A percentile compares a stretch with the other conserved stretches of the same genome.
phyloP scores from a whole-genome alignment of 2,797 vertebrate species.

The Argyrosomus regius region DNA sequence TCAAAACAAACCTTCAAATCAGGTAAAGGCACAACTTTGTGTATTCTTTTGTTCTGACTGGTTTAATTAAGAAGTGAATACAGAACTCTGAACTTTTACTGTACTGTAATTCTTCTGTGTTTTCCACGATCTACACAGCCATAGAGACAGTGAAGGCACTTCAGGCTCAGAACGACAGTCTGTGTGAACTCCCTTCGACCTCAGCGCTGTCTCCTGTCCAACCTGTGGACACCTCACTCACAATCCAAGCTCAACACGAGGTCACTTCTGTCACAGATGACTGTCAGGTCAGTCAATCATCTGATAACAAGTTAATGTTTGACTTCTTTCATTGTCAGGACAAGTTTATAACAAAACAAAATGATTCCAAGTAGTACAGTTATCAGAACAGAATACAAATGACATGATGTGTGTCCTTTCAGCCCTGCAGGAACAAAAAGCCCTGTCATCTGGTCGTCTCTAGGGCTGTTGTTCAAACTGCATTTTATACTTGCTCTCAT shows the following conservation, averaged over 20 bases:
- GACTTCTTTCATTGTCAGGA: too few species aligned
- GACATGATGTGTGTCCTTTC: too few species aligned
- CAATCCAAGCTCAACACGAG: background rate
- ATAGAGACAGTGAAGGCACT: constrained; percentile 7
- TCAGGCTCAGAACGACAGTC: background rate
- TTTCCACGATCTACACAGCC: constrained; percentile 31
- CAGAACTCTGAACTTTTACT: background rate
- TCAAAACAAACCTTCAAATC: constrained; percentile 34
- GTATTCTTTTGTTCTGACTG: too few species aligned
- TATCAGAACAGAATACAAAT: too few species aligned
- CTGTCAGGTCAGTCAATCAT: too few species aligned
- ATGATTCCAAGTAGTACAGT: too few species aligned
- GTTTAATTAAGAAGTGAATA: background rate
- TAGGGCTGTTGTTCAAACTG: too few species aligned
- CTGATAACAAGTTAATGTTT: too few species aligned
- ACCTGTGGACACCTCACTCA: background rate
- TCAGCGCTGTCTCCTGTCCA: background rate
- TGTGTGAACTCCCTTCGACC: background rate
- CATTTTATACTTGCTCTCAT: too few species aligned
- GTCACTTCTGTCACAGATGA: background rate
- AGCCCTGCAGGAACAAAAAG: too few species aligned
- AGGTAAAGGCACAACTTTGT: constrained; percentile 21
- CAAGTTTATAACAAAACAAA: too few species aligned
- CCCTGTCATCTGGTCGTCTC: too few species aligned
- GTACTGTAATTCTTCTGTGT: background rate